Conservation (phyloP, 2,113 vertebrate genomes). For the Platycercus adscitus region DNA sequence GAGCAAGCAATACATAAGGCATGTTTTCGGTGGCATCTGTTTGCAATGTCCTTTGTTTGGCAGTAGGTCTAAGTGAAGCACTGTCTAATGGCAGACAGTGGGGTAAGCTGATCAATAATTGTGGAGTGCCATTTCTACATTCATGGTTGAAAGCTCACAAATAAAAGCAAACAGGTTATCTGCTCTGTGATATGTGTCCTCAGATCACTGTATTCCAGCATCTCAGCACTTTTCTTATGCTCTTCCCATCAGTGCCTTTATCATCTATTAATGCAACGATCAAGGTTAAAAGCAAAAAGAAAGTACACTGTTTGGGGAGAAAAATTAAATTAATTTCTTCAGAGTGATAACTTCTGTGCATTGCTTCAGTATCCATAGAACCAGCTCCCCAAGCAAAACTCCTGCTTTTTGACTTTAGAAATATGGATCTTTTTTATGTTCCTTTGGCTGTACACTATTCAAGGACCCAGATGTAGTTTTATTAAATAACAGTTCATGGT, state of each 20-base stretch:
- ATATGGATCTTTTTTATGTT: constrained; percentile 25
- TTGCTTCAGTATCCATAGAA: not conserved
- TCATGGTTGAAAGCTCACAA: constrained; percentile 58
- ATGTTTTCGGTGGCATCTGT: constrained; percentile 35
- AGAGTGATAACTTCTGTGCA: not conserved
- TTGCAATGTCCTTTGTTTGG: constrained; percentile 55
- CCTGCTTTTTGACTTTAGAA: not conserved
- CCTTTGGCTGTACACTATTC: constrained; percentile 18
- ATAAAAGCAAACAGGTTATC: constrained; percentile 69
- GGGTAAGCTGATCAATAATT: constrained; percentile 51
- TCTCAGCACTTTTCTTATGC: constrained; percentile 52
- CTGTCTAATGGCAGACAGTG: constrained; percentile 26
- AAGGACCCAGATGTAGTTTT: constrained; percentile 43
- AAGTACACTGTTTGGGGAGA: constrained; percentile 19
- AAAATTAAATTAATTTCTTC: constrained; percentile 57
- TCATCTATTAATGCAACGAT: not conserved
- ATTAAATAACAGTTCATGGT: constrained; percentile 36
- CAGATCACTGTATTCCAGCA: constrained; percentile 32
- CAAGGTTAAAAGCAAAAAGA: constrained; percentile 60
- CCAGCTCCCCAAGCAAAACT: not conserved
- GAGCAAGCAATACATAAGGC: constrained; percentile 51
- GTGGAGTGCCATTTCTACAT: constrained; percentile 41
- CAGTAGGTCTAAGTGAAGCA: constrained; percentile 33
- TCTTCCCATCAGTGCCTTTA: constrained; percentile 19
- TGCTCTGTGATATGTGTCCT: constrained; percentile 22